phyloP scores from a whole-genome alignment of 2,113 vertebrate species.

The Laticauda colubrina region DNA sequence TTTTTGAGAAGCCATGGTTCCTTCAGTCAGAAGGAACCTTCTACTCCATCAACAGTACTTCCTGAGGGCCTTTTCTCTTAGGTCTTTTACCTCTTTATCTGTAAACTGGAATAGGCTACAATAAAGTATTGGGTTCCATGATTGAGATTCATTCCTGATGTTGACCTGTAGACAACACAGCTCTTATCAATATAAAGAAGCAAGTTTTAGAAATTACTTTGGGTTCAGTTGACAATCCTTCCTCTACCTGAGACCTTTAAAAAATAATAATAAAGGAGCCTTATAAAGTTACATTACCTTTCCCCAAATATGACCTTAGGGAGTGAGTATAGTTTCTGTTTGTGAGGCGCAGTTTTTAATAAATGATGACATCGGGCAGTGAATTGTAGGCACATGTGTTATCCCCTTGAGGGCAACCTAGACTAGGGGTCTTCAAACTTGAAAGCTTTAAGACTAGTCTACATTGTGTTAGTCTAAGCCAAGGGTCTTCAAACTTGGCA shows the following conservation, averaged over 20 bases:
- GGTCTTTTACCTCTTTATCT: not conserved
- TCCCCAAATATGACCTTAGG: not conserved
- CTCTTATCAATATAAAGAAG: not conserved
- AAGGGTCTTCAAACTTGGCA: too few relatives aligned
- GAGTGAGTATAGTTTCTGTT: not conserved
- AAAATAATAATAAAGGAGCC: not conserved
- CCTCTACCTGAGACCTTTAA: not conserved
- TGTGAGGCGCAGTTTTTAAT: slow-evolving; percentile 1
- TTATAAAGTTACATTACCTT: not conserved
- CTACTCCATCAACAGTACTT: not conserved
- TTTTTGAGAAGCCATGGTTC: not conserved
- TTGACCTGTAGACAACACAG: not conserved
- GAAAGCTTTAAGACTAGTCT: too few relatives aligned
- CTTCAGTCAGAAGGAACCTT: too few relatives aligned
- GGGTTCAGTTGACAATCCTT: not conserved
- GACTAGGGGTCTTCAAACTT: too few relatives aligned
- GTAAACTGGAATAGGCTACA: not conserved
- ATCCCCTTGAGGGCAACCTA: not conserved
- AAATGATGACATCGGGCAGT: not conserved
- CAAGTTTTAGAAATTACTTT: not conserved
- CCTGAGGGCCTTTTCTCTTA: not conserved
- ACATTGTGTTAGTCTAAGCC: too few relatives aligned
- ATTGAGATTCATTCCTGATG: not conserved
- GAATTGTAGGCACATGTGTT: not conserved
- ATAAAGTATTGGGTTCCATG: not conserved